phyloP scores from a whole-genome alignment of 1,140 invertebrate species.

The Diabrotica virgifera region DNA sequence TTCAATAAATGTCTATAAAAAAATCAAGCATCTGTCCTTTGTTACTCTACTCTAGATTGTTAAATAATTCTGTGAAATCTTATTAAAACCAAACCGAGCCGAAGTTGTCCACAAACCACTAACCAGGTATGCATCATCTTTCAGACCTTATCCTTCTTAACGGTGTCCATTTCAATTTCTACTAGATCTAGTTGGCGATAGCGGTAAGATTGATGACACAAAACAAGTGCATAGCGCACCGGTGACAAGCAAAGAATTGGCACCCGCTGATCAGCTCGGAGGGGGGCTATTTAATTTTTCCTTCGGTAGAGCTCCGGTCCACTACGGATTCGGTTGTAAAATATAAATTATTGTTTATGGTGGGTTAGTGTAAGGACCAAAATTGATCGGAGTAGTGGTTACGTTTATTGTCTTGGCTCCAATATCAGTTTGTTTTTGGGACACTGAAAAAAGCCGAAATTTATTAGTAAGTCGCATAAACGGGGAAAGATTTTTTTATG shows the following conservation, averaged over 20 bases:
- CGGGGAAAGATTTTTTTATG: too few relatives aligned
- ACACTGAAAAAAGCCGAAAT: conserved; percentile 7
- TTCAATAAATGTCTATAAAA: too few relatives aligned
- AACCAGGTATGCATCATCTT: conserved; percentile 18
- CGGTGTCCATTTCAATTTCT: conserved; percentile 19
- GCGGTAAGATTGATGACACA: conserved; percentile 23
- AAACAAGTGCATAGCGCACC: conserved; percentile 26
- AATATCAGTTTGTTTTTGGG: conserved; percentile 11
- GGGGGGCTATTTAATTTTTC: conserved; percentile 10
- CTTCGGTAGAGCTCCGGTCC: background rate
- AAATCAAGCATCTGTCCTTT: too few relatives aligned
- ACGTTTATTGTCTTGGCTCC: background rate
- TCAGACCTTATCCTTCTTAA: background rate
- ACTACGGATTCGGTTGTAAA: background rate
- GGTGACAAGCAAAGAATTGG: conserved; percentile 28
- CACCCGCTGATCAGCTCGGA: conserved; percentile 15
- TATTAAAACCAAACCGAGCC: too few relatives aligned
- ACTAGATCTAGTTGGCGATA: conserved; percentile 22
- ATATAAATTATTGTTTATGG: too few relatives aligned
- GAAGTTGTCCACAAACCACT: conserved; percentile 4
- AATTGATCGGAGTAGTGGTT: too few relatives aligned
- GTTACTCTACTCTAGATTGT: too few relatives aligned
- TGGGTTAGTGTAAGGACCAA: too few relatives aligned
- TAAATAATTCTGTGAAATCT: too few relatives aligned
- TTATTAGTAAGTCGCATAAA: background rate